These are phyloP conservation scores for Heloderma charlesbogerti DNA, from an alignment of 2,113 vertebrate genomes.

Conservation along the genomic window DNA sequence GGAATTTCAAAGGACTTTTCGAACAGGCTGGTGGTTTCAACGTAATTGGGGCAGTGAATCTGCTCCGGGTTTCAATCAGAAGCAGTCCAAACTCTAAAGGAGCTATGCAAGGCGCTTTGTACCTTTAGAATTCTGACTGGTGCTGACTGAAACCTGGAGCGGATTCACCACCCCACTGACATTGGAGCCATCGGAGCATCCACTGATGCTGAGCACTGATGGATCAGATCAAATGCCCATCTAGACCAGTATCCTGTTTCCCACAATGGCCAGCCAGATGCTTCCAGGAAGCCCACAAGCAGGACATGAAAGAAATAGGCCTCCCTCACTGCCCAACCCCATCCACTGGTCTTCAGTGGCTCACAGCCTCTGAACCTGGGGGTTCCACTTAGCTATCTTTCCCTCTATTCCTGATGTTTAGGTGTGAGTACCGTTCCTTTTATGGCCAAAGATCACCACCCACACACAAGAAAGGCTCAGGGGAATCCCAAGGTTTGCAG, in stretches of 20 bases:
- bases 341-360: background rate
- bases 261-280: background rate
- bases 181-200: too few relatives aligned
- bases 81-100: too few relatives aligned
- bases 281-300: background rate
- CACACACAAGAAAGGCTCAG: background rate
- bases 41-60: too few relatives aligned
- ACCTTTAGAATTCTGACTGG: too few relatives aligned
- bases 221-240: background rate
- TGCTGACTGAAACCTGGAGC: too few relatives aligned
- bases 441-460: too few relatives aligned
- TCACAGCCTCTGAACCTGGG: background rate
- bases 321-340: background rate
- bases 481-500: background rate
- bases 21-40: too few relatives aligned
- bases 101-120: too few relatives aligned
- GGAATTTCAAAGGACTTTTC: background rate
- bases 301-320: background rate
- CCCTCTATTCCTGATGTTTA: background rate
- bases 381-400: background rate
- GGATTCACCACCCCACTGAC: too few relatives aligned
- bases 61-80: too few relatives aligned
- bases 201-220: background rate
- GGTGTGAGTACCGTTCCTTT: background rate
- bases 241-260: background rate